These are phyloP conservation scores for Hyles vespertilio DNA, from an alignment of 1,140 invertebrate species.

Conservation along the genomic window DNA sequence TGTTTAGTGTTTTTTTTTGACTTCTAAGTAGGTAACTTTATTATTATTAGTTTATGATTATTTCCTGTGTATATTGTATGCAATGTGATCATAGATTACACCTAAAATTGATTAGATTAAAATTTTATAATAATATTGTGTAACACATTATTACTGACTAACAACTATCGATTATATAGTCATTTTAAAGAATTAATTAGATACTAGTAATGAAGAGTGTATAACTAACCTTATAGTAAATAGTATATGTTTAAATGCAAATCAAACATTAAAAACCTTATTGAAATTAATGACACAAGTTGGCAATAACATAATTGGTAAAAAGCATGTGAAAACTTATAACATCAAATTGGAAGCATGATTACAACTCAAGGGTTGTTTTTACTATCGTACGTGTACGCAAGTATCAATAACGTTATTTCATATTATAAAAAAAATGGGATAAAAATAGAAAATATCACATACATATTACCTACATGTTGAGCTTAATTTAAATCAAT, in stretches of 20 bases:
- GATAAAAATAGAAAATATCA: slow-evolving; percentile 74
- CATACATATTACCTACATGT: slow-evolving; percentile 71
- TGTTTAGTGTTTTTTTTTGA: slow-evolving; percentile 1
- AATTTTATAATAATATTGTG: slow-evolving; percentile 31
- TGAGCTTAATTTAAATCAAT: slow-evolving; percentile 73
- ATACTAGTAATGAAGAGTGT: slow-evolving; percentile 57
- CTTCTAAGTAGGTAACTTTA: slow-evolving; percentile 25
- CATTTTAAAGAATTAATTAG: slow-evolving; percentile 59
- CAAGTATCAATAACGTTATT: slow-evolving; percentile 61
- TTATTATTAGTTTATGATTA: slow-evolving; percentile 14
- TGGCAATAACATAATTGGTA: slow-evolving; percentile 61
- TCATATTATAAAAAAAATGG: slow-evolving; percentile 58
- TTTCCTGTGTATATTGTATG: slow-evolving; percentile 14
- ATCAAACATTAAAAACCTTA: slow-evolving; percentile 45
- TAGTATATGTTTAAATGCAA: slow-evolving; percentile 60
- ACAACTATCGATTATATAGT: slow-evolving; percentile 65
- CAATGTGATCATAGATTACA: slow-evolving; percentile 11
- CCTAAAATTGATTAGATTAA: slow-evolving; percentile 29
- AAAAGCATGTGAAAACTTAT: slow-evolving; percentile 61
- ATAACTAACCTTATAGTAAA: slow-evolving; percentile 54
- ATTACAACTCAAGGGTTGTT: slow-evolving; percentile 34
- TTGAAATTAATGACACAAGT: slow-evolving; percentile 31
- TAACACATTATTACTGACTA: slow-evolving; percentile 45
- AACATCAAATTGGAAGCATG: slow-evolving; percentile 68
- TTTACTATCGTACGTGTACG: slow-evolving; percentile 17